Conservation (phyloP, 92 coral and sea anemone species). For the Siderastrea siderea region DNA sequence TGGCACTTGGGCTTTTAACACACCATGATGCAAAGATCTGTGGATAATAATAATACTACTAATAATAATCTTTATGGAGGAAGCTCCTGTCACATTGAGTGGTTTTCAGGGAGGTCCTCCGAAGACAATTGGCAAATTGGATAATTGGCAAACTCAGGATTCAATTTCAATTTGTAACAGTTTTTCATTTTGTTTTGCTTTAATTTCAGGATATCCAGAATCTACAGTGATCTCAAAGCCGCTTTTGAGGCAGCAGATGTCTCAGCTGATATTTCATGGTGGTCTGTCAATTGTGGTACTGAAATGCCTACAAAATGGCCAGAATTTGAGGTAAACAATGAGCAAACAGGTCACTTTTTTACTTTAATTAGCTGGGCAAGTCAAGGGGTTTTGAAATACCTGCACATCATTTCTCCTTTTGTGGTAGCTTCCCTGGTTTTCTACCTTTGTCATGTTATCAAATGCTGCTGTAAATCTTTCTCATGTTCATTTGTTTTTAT, state of each 20-base stretch:
- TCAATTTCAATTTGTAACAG: background rate
- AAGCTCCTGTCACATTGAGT: no score
- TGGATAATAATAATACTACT: no score
- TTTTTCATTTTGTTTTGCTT: background rate
- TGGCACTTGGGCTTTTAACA: no score
- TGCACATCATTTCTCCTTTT: background rate
- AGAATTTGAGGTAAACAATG: constrained; percentile 71
- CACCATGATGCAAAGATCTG: no score
- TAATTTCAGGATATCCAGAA: constrained; percentile 50
- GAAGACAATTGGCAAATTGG: no score
- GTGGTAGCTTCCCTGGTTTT: background rate
- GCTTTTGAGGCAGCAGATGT: constrained; percentile 63
- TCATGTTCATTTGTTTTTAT: no score
- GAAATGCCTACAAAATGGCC: constrained; percentile 75
- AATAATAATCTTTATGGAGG: no score
- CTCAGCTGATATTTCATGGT: constrained; percentile 77
- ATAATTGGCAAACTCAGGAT: no score
- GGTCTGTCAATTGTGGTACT: constrained; percentile 74
- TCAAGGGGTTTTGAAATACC: background rate
- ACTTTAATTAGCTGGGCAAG: background rate
- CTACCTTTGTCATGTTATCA: no score
- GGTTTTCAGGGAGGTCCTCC: no score
- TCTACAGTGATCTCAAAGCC: constrained; percentile 52
- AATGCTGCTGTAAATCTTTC: no score
- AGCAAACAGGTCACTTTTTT: background rate